These are phyloP conservation scores for Thermophis baileyi DNA, from an alignment of 2,113 vertebrate species.

Conservation along the genomic window DNA sequence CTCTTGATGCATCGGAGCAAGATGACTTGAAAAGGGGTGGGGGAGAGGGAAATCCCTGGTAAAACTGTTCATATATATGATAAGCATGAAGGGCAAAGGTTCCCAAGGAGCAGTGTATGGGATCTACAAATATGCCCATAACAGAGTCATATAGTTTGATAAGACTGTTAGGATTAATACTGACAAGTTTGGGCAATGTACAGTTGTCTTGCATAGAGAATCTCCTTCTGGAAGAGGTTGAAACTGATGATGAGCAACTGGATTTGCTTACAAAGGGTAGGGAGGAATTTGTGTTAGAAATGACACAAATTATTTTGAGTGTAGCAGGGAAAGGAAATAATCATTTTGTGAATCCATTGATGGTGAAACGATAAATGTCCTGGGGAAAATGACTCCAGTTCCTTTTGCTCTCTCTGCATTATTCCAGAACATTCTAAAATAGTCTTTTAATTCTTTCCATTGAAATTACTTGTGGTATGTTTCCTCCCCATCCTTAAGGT, in stretches of 20 bases:
- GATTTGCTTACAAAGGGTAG: neutral
- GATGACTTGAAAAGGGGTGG: neutral
- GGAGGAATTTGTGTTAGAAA: neutral
- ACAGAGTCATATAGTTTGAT: neutral
- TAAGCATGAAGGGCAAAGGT: neutral
- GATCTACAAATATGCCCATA: neutral
- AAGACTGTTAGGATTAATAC: neutral
- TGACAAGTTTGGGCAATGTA: neutral
- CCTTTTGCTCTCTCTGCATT: constrained; percentile 35
- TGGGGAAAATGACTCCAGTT: constrained; percentile 46
- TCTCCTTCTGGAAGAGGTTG: neutral
- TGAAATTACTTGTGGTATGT: constrained; percentile 12
- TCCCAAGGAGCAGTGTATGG: neutral
- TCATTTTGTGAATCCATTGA: neutral
- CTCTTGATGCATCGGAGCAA: too few relatives aligned
- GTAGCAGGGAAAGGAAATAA: neutral
- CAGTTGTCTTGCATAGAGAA: neutral
- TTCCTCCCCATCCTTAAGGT: neutral
- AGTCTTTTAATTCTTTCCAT: neutral
- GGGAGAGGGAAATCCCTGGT: neutral
- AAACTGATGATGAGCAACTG: neutral
- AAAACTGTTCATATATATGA: neutral
- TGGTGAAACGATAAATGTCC: constrained; percentile 25
- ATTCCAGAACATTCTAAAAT: neutral
- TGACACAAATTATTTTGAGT: neutral